Conservation (phyloP, 2,888 invertebrate species). For the Spicauda simplicius region DNA sequence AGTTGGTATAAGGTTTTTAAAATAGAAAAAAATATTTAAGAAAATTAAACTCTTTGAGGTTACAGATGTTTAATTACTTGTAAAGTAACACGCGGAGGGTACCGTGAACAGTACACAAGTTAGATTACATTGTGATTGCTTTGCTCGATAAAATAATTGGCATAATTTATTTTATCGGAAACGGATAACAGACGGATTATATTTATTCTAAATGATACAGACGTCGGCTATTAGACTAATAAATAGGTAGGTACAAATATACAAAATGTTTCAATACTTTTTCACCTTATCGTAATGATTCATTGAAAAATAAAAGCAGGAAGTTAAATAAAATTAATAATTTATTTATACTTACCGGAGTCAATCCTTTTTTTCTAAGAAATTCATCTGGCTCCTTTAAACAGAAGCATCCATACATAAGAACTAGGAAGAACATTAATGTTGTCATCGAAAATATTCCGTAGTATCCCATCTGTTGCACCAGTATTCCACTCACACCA, state of each 20-base stretch:
- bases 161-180: neutral
- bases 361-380: slow-evolving; percentile 62
- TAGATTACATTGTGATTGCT: neutral
- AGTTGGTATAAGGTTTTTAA: no score
- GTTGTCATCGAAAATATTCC: slow-evolving; percentile 72
- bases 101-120: neutral
- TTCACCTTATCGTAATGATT: no score
- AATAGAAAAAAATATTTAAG: no score
- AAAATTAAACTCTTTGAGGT: no score
- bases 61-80: neutral
- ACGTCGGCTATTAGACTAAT: neutral
- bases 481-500: slow-evolving; percentile 79
- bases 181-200: neutral
- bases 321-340: neutral
- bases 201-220: neutral
- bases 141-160: neutral
- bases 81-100: neutral
- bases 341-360: slow-evolving; percentile 60
- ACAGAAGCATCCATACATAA: slow-evolving; percentile 88
- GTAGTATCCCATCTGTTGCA: slow-evolving; percentile 73
- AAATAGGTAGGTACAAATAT: neutral
- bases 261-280: no score
- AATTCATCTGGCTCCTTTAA: slow-evolving; percentile 87
- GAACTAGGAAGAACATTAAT: slow-evolving; percentile 82
- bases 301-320: neutral